These are phyloP conservation scores for Porites divaricata DNA, from an alignment of 92 coral and sea anemone genomes.

Conservation along the genomic window DNA sequence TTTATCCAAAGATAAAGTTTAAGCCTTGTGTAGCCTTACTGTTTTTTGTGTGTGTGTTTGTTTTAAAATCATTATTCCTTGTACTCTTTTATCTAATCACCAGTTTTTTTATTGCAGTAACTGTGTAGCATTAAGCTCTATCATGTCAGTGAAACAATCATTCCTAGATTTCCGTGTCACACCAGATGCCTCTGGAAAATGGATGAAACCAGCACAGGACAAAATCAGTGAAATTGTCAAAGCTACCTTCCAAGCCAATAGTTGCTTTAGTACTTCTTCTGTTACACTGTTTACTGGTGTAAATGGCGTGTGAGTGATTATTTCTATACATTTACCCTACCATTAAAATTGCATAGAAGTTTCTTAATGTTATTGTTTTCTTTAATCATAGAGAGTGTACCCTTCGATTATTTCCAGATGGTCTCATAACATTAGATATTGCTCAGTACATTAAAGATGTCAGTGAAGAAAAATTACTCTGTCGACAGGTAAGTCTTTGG, in stretches of 20 bases:
- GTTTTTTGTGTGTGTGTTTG: too few relatives aligned
- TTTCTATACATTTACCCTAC: not conserved
- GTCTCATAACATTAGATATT: slow-evolving; percentile 64
- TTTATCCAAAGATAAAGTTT: too few relatives aligned
- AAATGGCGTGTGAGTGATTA: slow-evolving; percentile 32
- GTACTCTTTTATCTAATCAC: not conserved
- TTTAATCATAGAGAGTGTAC: slow-evolving; percentile 37
- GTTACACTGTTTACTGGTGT: slow-evolving; percentile 32
- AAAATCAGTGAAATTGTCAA: slow-evolving; percentile 41
- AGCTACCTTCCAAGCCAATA: slow-evolving; percentile 18
- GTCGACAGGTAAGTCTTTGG: slow-evolving; percentile 5
- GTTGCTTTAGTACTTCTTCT: slow-evolving; percentile 8
- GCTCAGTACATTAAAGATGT: slow-evolving; percentile 19
- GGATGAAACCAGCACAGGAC: slow-evolving; percentile 19
- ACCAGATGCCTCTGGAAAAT: slow-evolving; percentile 43
- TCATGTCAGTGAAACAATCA: slow-evolving; percentile 71
- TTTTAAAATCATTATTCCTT: too few relatives aligned
- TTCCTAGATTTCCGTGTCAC: slow-evolving; percentile 65
- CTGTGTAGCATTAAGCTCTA: not conserved
- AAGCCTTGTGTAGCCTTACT: too few relatives aligned
- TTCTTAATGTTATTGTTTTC: not conserved
- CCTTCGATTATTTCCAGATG: slow-evolving; percentile 61
- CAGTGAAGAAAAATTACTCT: slow-evolving; percentile 3
- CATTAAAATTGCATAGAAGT: not conserved
- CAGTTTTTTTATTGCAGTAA: not conserved